A percentile compares a stretch with the other conserved stretches of the same genome.
phyloP scores from a whole-genome alignment of 2,797 vertebrate species.

The Neoniphon sammara region DNA sequence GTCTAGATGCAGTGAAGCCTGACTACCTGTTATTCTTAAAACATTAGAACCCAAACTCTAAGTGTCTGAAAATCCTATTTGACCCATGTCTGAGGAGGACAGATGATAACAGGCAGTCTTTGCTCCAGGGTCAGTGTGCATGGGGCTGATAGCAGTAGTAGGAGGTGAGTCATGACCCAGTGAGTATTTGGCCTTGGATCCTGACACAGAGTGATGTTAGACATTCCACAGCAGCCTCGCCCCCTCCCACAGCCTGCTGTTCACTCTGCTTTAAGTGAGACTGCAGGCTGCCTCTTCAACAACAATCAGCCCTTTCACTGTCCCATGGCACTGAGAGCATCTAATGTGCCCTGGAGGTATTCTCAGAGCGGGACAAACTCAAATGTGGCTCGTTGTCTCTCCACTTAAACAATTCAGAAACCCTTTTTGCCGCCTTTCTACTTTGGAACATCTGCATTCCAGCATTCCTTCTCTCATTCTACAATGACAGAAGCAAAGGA shows the following conservation, averaged over 20 bases:
- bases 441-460: conserved; percentile 18
- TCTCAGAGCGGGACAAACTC: conserved; percentile 49
- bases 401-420: conserved; percentile 71
- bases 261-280: conserved; percentile 53
- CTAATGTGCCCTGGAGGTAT: conserved; percentile 60
- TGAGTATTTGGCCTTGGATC: conserved; percentile 73
- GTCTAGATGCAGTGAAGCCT: too few relatives aligned
- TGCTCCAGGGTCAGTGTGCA: conserved; percentile 19
- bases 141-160: conserved; percentile 32
- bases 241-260: conserved; percentile 58
- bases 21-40: too few relatives aligned
- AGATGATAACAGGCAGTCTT: background rate
- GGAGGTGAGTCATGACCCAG: conserved; percentile 67
- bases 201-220: conserved; percentile 70
- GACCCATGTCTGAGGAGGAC: conserved; percentile 16
- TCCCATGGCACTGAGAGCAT: conserved; percentile 47
- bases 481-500: background rate
- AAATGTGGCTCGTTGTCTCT: conserved; percentile 54
- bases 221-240: conserved; percentile 75
- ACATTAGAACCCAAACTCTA: background rate
- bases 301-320: conserved; percentile 81
- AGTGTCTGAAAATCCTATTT: background rate
- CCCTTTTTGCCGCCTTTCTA: conserved; percentile 31
- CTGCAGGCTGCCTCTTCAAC: conserved; percentile 58
- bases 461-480: background rate